Conservation (phyloP, 2,797 vertebrate species). For the Ptychadena robeensis region DNA sequence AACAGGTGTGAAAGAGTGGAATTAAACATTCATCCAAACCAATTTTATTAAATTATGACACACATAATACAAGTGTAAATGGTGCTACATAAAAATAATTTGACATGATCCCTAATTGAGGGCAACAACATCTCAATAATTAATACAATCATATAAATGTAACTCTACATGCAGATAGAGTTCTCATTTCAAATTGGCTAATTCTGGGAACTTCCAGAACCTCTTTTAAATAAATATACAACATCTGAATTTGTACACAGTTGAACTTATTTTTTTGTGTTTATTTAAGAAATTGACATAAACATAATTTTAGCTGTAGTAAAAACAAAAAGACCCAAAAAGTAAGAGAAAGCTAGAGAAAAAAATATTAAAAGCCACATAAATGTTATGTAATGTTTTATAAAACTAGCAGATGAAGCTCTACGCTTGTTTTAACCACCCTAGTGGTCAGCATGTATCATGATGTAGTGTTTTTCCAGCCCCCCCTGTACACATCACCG, state of each 20-base stretch:
- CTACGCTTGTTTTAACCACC: too few relatives aligned
- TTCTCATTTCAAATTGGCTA: not conserved
- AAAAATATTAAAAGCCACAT: too few relatives aligned
- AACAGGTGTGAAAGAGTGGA: constrained; percentile 52
- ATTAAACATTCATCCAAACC: constrained; percentile 51
- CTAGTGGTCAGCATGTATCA: too few relatives aligned
- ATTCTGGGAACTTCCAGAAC: not conserved
- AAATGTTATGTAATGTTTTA: too few relatives aligned
- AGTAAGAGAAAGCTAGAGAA: too few relatives aligned
- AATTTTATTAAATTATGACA: constrained; percentile 40
- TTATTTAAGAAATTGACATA: too few relatives aligned
- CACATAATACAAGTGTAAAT: constrained; percentile 33
- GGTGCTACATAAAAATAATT: constrained; percentile 44
- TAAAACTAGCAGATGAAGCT: too few relatives aligned
- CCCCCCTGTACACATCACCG: too few relatives aligned
- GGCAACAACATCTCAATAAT: constrained; percentile 37
- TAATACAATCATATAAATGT: constrained; percentile 34
- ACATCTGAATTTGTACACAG: not conserved
- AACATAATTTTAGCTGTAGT: too few relatives aligned
- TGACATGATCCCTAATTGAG: constrained; percentile 45
- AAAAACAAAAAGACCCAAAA: too few relatives aligned
- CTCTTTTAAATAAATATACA: not conserved
- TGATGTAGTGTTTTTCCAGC: too few relatives aligned
- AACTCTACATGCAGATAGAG: not conserved
- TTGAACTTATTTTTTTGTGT: not conserved